Base-by-base conservation (phyloP, 2,113 vertebrate genomes). In the Cettia cetti region DNA sequence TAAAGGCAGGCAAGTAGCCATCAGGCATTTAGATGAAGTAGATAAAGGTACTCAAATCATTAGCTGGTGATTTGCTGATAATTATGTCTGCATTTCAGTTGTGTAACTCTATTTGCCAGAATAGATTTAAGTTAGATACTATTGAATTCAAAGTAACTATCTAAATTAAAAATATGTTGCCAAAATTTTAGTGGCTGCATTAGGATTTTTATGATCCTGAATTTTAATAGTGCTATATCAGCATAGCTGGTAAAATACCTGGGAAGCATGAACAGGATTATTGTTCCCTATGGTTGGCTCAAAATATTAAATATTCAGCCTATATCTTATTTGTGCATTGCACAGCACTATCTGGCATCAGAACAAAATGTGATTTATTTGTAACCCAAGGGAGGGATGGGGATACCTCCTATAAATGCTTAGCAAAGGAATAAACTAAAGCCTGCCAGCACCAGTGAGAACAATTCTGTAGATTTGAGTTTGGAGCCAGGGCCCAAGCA, bases 151-250 rank as follows among this genome's bases (percentile, higher is more conserved):
- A 68, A 72, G 37, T 77, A 68, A 59, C 40, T 59, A 31, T 56
- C 37, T 49, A 77, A 42, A 50, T 82, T 68, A 44, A 86, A 91
- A 82, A 44, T 21, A 74, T 14, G 31, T 61, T 70, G 40, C 63
- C 88, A 82, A 89, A 82, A 80, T 90, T 83, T 72, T 94, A 95
- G 53, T 42, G 16, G 42, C 52, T 88, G 28, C 77, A 49, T 93
- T 84, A 69, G 76, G 64, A 54, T 75, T 86, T 95, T 93, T 86
- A 86, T 93, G 72, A 66, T 83, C n/a, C 27, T 89, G 57, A 75
- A 90, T 95, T 95, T 94, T 90, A 93, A 86, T 95, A 90, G 27
- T 74, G 57, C 75, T 63, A 27, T 54, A 74, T 92, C 69, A 93
- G 82, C 76, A 72, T 74, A 92, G 56, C 44, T 90, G 65, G 33